Evolutionary conservation across 2,888 invertebrate species (phyloP).

Genomic region (Cyclophora punctaria): DNA sequence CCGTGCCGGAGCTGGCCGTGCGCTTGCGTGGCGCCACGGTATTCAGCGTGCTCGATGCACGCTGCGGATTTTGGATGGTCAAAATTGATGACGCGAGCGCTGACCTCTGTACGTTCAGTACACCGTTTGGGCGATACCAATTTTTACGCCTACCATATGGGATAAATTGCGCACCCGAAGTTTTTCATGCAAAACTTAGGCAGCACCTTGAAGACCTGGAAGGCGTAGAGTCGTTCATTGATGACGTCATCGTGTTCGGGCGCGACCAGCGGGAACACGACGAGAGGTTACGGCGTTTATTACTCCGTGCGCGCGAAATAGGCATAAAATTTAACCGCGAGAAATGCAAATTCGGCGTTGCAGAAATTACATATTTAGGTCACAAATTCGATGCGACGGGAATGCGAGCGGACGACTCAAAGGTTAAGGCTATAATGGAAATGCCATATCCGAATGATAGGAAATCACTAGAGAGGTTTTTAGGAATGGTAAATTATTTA

Average conservation of each 20-base stretch:
- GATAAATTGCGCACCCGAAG: conserved; percentile 13
- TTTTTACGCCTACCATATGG: conserved; percentile 5
- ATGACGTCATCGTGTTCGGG: conserved; percentile 18
- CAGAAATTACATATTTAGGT: conserved; percentile 14
- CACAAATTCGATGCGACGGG: neutral
- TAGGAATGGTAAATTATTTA: conserved; percentile 3
- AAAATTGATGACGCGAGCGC: conserved; percentile 17
- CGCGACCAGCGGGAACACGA: conserved; percentile 9
- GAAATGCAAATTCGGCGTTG: conserved; percentile 11
- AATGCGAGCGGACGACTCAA: conserved; percentile 9
- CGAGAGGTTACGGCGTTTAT: conserved; percentile 1
- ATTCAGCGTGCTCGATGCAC: neutral
- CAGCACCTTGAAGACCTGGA: conserved; percentile 12
- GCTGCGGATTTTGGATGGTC: neutral
- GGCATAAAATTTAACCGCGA: conserved; percentile 12
- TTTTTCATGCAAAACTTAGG: conserved; percentile 8
- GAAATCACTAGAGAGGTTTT: conserved; percentile 16
- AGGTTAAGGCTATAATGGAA: conserved; percentile 14
- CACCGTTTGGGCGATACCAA: conserved; percentile 11
- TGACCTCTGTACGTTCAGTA: conserved; percentile 17
- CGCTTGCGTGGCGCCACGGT: neutral
- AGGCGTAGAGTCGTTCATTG: conserved; percentile 5
- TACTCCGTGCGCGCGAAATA: conserved; percentile 5
- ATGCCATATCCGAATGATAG: conserved; percentile 14
- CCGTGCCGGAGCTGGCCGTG: conserved; percentile 14